phyloP scores from a whole-genome alignment of 1,140 invertebrate species.

The Euborellia annulipes region DNA sequence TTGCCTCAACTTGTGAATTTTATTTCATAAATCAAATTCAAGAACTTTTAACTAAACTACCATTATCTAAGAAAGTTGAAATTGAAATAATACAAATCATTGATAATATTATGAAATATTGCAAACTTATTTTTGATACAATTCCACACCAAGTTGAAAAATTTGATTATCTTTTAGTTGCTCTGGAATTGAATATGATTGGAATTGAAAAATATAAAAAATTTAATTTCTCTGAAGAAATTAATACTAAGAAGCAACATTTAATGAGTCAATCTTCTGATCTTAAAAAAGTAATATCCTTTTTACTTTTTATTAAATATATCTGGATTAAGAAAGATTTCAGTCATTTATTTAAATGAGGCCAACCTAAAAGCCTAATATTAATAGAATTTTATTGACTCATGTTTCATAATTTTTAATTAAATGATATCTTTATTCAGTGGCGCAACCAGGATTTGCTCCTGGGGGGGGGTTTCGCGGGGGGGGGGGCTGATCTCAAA shows the following conservation, averaged over 20 bases:
- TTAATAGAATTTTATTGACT: conserved; percentile 7
- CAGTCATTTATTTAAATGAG: too few relatives aligned
- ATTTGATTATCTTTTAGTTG: background rate
- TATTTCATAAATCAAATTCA: conserved; percentile 21
- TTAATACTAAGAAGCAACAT: background rate
- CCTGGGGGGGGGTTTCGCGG: too few relatives aligned
- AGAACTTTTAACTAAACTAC: conserved; percentile 1
- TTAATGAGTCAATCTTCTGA: conserved; percentile 9
- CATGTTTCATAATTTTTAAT: conserved; percentile 10
- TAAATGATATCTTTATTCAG: too few relatives aligned
- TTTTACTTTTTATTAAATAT: background rate
- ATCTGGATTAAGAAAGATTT: too few relatives aligned
- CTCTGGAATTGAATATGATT: background rate
- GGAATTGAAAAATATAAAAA: background rate
- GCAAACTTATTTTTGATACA: background rate
- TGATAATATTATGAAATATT: conserved; percentile 1
- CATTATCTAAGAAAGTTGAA: background rate
- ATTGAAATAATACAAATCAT: background rate
- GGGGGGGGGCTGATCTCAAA: too few relatives aligned
- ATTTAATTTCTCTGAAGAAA: background rate
- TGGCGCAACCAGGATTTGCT: too few relatives aligned
- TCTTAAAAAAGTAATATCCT: conserved; percentile 26
- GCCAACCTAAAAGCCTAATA: background rate
- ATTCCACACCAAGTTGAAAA: background rate
- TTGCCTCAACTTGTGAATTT: conserved; percentile 25